Evolutionary conservation across 2,888 invertebrate species (phyloP).

Genomic region (Nesidiocoris tenuis): DNA sequence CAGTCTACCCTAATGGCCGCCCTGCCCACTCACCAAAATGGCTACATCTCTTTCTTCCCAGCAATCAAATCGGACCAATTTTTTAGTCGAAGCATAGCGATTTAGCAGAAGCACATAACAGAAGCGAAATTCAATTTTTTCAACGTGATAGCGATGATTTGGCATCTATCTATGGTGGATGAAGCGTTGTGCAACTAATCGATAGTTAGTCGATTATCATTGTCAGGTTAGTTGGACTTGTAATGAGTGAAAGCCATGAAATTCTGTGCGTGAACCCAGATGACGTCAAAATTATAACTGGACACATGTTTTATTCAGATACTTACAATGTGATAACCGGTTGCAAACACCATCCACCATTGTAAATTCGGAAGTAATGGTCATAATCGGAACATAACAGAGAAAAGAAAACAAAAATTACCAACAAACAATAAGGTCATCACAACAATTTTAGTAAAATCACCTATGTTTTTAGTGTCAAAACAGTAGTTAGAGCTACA

Average conservation of each 20-base stretch:
- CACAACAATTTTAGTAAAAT: too few relatives aligned
- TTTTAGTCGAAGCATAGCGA: too few relatives aligned
- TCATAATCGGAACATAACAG: conserved; percentile 40
- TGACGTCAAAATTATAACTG: not conserved
- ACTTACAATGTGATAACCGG: conserved; percentile 37
- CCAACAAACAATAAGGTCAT: too few relatives aligned
- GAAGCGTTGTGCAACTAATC: conserved; percentile 29
- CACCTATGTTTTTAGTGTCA: too few relatives aligned
- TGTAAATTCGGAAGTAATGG: conserved; percentile 46
- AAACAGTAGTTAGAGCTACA: too few relatives aligned
- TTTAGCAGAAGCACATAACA: too few relatives aligned
- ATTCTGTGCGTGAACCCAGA: not conserved
- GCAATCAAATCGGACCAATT: too few relatives aligned
- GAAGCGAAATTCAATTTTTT: too few relatives aligned
- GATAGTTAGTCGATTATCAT: not conserved
- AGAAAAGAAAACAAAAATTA: conserved; percentile 44
- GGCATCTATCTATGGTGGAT: conserved; percentile 22
- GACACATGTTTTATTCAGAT: conserved; percentile 6
- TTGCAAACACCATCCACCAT: conserved; percentile 49
- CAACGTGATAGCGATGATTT: too few relatives aligned
- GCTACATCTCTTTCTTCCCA: too few relatives aligned
- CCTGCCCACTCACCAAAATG: too few relatives aligned
- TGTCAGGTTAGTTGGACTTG: conserved; percentile 16
- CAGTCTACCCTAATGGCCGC: too few relatives aligned
- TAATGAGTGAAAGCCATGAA: conserved; percentile 12